Evolutionary conservation across 2,113 vertebrate species (phyloP).

Genomic region (Pantherophis guttatus): DNA sequence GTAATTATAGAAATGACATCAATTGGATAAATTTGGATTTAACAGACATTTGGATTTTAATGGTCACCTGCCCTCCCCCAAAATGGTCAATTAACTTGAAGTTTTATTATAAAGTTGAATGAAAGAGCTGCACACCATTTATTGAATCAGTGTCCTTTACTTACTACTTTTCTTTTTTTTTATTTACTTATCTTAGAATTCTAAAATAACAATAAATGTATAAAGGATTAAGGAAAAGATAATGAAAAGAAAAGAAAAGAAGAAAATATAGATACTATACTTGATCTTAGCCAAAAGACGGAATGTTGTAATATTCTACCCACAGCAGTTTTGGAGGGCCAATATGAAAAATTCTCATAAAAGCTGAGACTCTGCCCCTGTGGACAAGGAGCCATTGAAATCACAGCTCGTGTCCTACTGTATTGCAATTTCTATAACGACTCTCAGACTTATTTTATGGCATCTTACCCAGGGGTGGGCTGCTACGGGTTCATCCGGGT

Average conservation of each 20-base stretch:
- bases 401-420: background rate
- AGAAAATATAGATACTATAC: background rate
- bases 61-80: background rate
- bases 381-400: background rate
- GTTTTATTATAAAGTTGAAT: background rate
- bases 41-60: background rate
- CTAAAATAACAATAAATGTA: background rate
- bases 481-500: too few relatives aligned
- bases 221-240: background rate
- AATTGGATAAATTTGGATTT: background rate
- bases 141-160: background rate
- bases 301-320: background rate
- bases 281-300: background rate
- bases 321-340: background rate
- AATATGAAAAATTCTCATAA: background rate
- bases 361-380: background rate
- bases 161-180: background rate
- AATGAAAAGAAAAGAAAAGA: background rate
- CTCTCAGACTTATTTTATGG: background rate
- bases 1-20: background rate
- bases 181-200: background rate
- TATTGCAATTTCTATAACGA: background rate
- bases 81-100: background rate
- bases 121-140: background rate
- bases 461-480: background rate